These are phyloP conservation scores for Lacerta viridis DNA, from an alignment of 2,797 vertebrate genomes.

Conservation along the genomic window DNA sequence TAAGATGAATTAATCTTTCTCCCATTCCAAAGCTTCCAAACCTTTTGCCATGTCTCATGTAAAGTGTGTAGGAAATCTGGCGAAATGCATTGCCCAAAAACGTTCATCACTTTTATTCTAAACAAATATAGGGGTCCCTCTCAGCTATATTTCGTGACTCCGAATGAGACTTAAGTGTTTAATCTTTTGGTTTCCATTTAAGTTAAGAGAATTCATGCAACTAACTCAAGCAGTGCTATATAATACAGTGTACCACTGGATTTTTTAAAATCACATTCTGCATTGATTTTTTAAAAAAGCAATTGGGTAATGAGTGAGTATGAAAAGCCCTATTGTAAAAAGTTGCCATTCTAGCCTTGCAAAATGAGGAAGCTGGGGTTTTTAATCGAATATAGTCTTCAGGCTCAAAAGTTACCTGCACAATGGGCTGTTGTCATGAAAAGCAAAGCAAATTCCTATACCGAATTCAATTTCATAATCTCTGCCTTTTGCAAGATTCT, in stretches of 20 bases:
- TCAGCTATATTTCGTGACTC: not conserved
- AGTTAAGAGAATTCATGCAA: not conserved
- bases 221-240: not conserved
- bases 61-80: not conserved
- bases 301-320: not conserved
- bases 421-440: conserved; percentile 33
- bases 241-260: not conserved
- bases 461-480: conserved; percentile 52
- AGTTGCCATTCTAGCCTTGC: not conserved
- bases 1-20: no score
- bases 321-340: not conserved
- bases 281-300: not conserved
- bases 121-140: not conserved
- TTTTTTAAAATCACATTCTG: not conserved
- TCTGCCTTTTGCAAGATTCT: conserved; percentile 51
- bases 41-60: not conserved
- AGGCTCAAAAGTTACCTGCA: conserved; percentile 5
- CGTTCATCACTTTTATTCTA: not conserved
- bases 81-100: not conserved
- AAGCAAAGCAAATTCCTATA: conserved; percentile 27
- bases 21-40: not conserved
- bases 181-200: not conserved
- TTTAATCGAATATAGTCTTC: not conserved
- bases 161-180: not conserved
- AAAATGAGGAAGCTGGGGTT: not conserved